Base-by-base conservation (phyloP, 2,797 vertebrate species). In the Hippocampus kuda region DNA sequence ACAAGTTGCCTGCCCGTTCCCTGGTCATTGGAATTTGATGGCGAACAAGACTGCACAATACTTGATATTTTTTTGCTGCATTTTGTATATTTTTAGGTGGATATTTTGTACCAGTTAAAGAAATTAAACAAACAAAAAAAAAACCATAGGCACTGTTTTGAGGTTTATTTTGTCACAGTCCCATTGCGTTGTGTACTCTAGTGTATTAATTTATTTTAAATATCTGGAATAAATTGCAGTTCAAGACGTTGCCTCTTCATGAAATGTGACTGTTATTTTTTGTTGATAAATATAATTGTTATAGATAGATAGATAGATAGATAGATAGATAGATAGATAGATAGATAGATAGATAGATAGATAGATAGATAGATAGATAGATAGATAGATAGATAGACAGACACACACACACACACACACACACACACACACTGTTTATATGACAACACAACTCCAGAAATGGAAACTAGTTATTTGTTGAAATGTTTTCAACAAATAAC, bases 201-300 rank as follows among this genome's bases (percentile, higher is more conserved):
- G 84, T 89, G 80, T 92, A 91, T 91, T 93, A 93, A 94, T 90
- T 94, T 95, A 94, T 94, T 96, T 94, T 92, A 86, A 86, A 88
- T 85, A 91, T 85, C 15, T 49, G 41, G 24, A 65, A 48, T 65
- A 65, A 65, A 65, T 48, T 61, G 1, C 59, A 61, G 30, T 61
- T 61, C 20, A 61, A 61, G 34, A 61, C 18, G 16, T 34, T 30
- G 26, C 27, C 34, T 60, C 26, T 18, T 60, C 16, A 18, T 65
- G 2, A 65, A 46, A 65, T 48, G 42, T 65, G 63, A 65, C 42
- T 48, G n/a, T 16, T 41, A n/a, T 20, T 41, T 16, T 59, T 15
- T 13, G 5, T 8, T 38, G 6, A 38, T 38, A 38, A 38, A 38
- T 38, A 38, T 8, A 38, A 38, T 38, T 38, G 34, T 34, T 34